Base-by-base conservation (phyloP, 2,888 invertebrate genomes). In the Drepanosiphum platanoidis region DNA sequence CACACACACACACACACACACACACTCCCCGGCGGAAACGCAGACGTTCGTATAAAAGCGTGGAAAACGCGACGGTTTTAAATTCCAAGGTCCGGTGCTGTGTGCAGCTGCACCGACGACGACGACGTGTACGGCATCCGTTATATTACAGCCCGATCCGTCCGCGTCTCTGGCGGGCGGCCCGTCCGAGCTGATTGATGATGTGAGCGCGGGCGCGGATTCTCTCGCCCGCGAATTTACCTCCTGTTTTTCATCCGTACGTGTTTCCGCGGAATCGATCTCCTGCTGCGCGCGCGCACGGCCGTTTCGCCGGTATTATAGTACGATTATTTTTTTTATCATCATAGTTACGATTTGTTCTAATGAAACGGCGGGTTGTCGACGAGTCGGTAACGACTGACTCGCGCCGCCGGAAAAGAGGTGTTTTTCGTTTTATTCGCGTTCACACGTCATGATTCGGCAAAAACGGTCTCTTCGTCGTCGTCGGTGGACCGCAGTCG, bases 171-270 rank as follows among this genome's bases (percentile, higher is more conserved):
- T 7, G 34, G 61, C n/a, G n/a, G n/a, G n/a, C n/a, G n/a, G n/a
- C n/a, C n/a, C 42, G 39, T 8, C 27, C 34, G 22, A 32, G 34
- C 82, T 83, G 83, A 83, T 83, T 83, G 83, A 83, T 83, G 83
- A 83, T 74, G 72, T 32, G 42, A 72, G 46, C 32, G n/a, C 66
- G 68, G 46, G 32, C 30, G n/a, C 68, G 32, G 58, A 81, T 18
- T 39, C 81, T 52, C 61, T 11, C 61, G 39, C 39, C n/a, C 39
- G 32, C 1, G n/a, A 61, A 61, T 42, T 82, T 39, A 42, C 72
- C 72, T 72, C 36, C 39, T 39, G 61, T 82, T 82, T 82, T 72
- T 72, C 81, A 61, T 71, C n/a, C n/a, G n/a, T n/a, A n/a, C 81
- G 61, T n/a, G 42, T 39, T n/a, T 39, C 11, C 34, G 9, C 32